These are phyloP conservation scores for Onthophagus taurus DNA, from an alignment of 1,140 invertebrate species.

Conservation along the genomic window DNA sequence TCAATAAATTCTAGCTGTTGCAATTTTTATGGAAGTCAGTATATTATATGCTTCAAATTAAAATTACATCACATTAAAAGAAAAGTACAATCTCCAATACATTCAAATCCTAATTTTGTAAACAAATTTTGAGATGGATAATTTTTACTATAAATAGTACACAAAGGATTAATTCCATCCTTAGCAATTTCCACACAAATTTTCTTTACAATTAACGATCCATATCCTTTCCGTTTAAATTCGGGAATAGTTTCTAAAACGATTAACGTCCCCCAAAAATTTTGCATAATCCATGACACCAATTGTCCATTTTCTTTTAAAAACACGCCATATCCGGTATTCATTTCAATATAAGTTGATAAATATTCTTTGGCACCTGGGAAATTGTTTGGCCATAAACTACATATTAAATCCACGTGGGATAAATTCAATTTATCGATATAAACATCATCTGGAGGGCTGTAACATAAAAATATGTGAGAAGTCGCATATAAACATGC, in stretches of 20 bases:
- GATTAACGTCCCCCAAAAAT: conserved; percentile 32
- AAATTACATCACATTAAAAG: no score
- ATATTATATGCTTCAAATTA: no score
- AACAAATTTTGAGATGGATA: conserved; percentile 29
- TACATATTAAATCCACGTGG: conserved; percentile 4
- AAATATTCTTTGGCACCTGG: conserved; percentile 26
- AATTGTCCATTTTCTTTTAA: conserved; percentile 22
- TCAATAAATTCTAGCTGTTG: no score
- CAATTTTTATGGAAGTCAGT: no score
- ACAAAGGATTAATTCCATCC: conserved; percentile 32
- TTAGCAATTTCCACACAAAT: conserved; percentile 29
- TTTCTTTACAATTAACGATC: conserved; percentile 28
- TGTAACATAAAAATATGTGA: conserved; percentile 17
- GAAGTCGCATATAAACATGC: neutral
- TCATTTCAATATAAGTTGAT: conserved; percentile 22
- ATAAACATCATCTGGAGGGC: conserved; percentile 26
- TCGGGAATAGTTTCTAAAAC: conserved; percentile 32
- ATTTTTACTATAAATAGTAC: conserved; percentile 28
- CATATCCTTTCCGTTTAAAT: conserved; percentile 33
- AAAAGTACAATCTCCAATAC: no score
- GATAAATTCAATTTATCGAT: conserved; percentile 21
- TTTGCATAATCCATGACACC: conserved; percentile 29
- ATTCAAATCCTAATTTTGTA: conserved; percentile 30
- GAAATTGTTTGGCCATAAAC: conserved; percentile 28
- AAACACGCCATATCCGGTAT: conserved; percentile 31